phyloP scores from a whole-genome alignment of 2,797 vertebrate genomes.

The Acropternis orthonyx region DNA sequence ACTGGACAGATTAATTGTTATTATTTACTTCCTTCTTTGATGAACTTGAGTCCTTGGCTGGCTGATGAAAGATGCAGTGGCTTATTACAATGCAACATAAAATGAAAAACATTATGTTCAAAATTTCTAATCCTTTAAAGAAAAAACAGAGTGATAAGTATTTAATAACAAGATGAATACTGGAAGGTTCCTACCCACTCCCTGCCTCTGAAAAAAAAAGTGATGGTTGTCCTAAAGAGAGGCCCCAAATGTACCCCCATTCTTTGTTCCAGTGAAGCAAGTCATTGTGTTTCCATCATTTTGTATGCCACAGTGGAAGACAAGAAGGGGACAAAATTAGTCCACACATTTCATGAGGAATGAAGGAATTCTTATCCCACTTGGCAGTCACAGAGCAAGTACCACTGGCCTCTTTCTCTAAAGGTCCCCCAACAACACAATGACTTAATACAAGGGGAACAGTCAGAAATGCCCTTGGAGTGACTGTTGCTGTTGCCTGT shows the following conservation, averaged over 20 bases:
- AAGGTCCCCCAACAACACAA: background rate
- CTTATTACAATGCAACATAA: background rate
- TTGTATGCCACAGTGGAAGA: background rate
- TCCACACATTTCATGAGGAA: background rate
- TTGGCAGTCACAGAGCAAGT: background rate
- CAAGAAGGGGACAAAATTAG: background rate
- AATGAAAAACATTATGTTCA: background rate
- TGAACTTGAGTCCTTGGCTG: background rate
- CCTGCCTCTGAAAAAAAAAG: background rate
- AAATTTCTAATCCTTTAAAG: background rate
- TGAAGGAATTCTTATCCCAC: background rate
- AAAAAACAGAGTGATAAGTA: background rate
- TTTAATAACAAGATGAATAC: background rate
- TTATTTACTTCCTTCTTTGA: slow-evolving; percentile 46
- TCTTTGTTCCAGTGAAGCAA: background rate
- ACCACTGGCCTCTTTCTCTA: background rate
- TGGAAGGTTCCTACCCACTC: background rate
- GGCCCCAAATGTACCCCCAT: background rate
- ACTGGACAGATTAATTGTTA: slow-evolving; percentile 14
- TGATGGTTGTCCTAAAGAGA: background rate
- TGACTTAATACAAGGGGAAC: background rate
- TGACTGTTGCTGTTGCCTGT: background rate
- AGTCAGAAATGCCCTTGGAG: background rate
- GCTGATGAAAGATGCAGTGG: background rate
- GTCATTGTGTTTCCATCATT: background rate